phyloP scores from a whole-genome alignment of 2,113 vertebrate genomes.

The Pseudonaja textilis region DNA sequence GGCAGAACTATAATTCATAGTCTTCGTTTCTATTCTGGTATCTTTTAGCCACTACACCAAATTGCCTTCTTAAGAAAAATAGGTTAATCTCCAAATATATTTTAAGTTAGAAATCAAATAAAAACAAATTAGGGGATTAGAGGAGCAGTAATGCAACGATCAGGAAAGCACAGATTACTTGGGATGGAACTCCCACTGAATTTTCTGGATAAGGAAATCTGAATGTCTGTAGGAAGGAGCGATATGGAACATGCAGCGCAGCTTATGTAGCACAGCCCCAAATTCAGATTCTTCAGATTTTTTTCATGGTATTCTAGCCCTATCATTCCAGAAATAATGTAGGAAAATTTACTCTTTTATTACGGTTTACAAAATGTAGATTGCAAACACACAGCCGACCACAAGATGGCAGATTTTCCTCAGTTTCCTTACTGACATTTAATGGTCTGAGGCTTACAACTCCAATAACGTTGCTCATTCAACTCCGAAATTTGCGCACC shows the following conservation, averaged over 20 bases:
- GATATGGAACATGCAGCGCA: too few species aligned
- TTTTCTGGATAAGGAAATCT: neutral
- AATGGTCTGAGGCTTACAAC: neutral
- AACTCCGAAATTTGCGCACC: accelerated
- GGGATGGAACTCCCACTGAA: neutral
- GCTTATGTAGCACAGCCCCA: too few species aligned
- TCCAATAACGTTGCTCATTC: neutral
- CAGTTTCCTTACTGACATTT: neutral
- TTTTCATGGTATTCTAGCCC: accelerated
- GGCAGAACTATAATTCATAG: neutral
- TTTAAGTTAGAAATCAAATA: neutral
- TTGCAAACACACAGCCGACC: neutral
- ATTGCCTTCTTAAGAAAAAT: neutral
- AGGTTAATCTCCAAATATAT: neutral
- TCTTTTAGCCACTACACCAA: neutral
- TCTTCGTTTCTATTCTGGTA: neutral
- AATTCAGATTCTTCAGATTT: neutral
- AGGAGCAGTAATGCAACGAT: neutral
- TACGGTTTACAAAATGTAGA: neutral
- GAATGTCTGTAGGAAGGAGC: neutral
- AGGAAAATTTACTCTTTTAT: neutral
- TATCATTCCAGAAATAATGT: neutral
- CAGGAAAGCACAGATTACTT: neutral
- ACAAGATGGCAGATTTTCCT: neutral
- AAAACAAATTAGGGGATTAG: neutral